Percentiles rank a stretch among this genome's conserved stretches.
Conservation (phyloP, 2,797 vertebrate species). For the Bradypus variegatus region DNA sequence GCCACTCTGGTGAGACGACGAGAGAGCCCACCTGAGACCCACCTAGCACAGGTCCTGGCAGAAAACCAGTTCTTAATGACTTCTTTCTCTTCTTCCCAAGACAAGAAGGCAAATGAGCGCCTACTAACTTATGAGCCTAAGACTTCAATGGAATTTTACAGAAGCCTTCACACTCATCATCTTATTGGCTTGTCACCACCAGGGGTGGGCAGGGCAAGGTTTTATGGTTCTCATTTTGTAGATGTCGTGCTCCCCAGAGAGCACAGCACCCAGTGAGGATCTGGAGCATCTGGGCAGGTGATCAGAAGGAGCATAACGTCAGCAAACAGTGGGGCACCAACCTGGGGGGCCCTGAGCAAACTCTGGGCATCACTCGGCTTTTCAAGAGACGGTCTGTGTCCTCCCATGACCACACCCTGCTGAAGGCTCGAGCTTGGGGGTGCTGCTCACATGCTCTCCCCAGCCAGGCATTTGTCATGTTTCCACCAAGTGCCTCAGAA, state of each 20-base stretch:
- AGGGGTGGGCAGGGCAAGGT: neutral
- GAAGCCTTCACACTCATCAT: neutral
- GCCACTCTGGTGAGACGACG: too few relatives aligned
- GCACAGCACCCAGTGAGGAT: neutral
- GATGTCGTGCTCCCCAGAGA: neutral
- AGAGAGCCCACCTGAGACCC: neutral
- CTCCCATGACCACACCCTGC: neutral
- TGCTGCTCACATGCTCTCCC: neutral
- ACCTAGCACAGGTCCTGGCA: neutral
- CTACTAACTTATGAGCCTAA: neutral
- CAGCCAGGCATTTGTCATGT: neutral
- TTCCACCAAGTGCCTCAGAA: neutral
- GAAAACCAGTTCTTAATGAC: neutral
- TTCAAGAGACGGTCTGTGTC: neutral
- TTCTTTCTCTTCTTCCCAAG: neutral
- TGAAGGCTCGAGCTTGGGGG: neutral
- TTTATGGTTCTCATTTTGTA: neutral
- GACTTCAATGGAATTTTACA: neutral
- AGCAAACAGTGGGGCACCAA: neutral
- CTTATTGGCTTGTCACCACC: neutral
- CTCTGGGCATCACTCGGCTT: neutral
- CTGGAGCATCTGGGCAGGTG: neutral
- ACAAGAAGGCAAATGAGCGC: neutral
- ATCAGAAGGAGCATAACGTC: neutral
- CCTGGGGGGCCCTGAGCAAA: neutral